Evolutionary conservation across 2,888 invertebrate species (phyloP).

Genomic region (Hyppa rectilinea): DNA sequence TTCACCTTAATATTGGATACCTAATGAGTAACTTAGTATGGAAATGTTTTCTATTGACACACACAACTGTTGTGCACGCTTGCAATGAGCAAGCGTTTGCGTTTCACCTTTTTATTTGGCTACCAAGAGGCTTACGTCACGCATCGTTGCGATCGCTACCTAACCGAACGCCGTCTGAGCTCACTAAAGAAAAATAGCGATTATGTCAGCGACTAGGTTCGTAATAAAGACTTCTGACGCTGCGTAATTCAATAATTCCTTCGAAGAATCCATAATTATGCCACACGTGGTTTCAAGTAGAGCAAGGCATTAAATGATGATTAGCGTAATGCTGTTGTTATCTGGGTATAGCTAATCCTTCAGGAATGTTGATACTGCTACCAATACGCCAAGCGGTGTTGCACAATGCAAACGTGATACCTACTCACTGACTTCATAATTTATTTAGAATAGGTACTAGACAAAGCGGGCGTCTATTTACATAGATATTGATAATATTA

Average conservation of each 20-base stretch:
- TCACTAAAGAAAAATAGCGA: slow-evolving; percentile 9
- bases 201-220: slow-evolving; percentile 15
- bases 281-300: slow-evolving; percentile 6
- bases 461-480: slow-evolving; percentile 18
- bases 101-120: not conserved
- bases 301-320: slow-evolving; percentile 18
- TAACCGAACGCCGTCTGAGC: slow-evolving; percentile 12
- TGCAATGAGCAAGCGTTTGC: not conserved
- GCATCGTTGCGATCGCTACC: not conserved
- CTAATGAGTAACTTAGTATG: not conserved
- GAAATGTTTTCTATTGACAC: not conserved
- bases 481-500: slow-evolving; percentile 51
- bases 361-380: slow-evolving; percentile 28
- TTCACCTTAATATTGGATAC: not conserved
- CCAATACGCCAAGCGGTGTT: slow-evolving; percentile 6
- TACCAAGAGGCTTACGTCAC: not conserved
- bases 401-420: slow-evolving; percentile 23
- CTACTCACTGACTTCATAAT: not conserved
- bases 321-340: slow-evolving; percentile 12
- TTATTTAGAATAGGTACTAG: slow-evolving; percentile 33
- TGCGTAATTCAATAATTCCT: not conserved
- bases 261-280: not conserved
- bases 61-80: not conserved
- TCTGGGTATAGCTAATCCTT: slow-evolving; percentile 17
- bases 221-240: not conserved